These are phyloP conservation scores for Gallinago media DNA, from an alignment of 2,113 vertebrate genomes.

Conservation along the genomic window DNA sequence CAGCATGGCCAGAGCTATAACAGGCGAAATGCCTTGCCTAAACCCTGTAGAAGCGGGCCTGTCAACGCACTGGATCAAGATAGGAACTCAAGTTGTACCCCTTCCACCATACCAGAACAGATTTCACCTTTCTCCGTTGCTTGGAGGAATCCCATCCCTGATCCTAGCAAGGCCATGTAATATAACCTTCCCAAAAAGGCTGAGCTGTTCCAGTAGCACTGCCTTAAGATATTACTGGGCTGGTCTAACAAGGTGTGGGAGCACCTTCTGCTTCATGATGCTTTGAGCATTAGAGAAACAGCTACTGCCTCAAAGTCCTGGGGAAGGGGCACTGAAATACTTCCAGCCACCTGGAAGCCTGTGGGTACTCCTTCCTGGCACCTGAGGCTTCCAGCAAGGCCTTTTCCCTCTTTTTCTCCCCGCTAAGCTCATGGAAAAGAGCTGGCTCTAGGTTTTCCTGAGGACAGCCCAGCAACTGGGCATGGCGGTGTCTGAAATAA, in stretches of 20 bases:
- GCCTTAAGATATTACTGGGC: neutral
- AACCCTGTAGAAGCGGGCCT: fast-evolving
- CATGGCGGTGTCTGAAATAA: constrained; percentile 62
- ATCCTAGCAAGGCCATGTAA: neutral
- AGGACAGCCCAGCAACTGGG: constrained; percentile 51
- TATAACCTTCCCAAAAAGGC: neutral
- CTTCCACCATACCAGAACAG: neutral
- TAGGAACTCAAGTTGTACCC: neutral
- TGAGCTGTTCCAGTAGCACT: neutral
- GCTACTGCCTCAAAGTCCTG: neutral
- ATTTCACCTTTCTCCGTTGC: neutral
- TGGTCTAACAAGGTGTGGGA: neutral
- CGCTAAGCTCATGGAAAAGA: neutral
- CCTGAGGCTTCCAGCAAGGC: neutral
- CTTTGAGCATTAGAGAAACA: neutral
- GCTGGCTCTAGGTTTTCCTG: constrained; percentile 44
- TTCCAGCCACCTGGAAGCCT: neutral
- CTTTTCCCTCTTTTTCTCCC: neutral
- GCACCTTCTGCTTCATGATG: neutral
- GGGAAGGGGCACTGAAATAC: neutral
- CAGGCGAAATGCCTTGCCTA: neutral
- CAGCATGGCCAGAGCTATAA: neutral
- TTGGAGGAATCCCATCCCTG: neutral
- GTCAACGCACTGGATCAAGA: neutral
- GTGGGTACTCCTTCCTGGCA: neutral